Conservation (phyloP, 2,797 vertebrate genomes). For the Mormyrus proboscirostris region DNA sequence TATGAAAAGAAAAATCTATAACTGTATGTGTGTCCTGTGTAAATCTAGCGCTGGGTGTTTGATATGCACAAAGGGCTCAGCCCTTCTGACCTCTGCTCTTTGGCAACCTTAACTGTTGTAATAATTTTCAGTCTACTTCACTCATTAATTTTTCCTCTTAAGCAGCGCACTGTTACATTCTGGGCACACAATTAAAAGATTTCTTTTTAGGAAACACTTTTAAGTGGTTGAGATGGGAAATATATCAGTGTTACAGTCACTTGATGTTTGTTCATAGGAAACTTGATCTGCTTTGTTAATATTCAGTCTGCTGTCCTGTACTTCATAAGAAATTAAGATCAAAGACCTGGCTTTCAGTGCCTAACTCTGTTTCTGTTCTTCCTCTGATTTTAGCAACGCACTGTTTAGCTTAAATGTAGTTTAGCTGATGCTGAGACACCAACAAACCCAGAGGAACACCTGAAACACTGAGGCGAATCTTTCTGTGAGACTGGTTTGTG, state of each 20-base stretch:
- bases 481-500: neutral
- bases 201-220: conserved; percentile 21
- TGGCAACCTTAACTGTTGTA: conserved; percentile 30
- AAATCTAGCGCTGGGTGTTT: neutral
- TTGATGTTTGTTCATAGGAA: neutral
- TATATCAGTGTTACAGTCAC: neutral
- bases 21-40: neutral
- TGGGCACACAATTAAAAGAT: conserved; percentile 31
- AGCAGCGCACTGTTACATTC: conserved; percentile 36
- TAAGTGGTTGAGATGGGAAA: neutral
- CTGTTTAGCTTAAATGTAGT: neutral
- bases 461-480: neutral
- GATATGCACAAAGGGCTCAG: neutral
- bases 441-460: neutral
- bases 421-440: neutral
- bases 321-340: neutral
- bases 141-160: conserved; percentile 30
- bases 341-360: too few relatives aligned
- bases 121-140: conserved; percentile 24
- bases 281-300: neutral
- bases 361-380: neutral
- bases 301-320: neutral
- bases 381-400: neutral
- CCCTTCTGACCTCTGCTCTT: conserved; percentile 39
- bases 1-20: neutral